phyloP scores from a whole-genome alignment of 2,797 vertebrate genomes.

The Sebastes vulpes region DNA sequence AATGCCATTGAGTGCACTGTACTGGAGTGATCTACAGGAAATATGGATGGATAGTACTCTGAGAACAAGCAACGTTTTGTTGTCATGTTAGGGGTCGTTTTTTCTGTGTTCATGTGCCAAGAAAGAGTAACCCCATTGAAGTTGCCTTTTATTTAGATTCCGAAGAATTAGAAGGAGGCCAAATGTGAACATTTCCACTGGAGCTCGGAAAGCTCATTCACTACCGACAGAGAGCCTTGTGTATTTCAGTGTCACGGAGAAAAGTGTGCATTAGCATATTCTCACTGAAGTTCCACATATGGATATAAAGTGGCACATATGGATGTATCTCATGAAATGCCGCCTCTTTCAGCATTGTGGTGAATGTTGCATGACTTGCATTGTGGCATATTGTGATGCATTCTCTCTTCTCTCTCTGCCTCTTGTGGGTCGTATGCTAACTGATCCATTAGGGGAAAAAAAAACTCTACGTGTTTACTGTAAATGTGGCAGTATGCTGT shows the following conservation, averaged over 20 bases:
- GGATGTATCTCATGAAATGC: conserved; percentile 51
- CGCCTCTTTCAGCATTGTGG: conserved; percentile 44
- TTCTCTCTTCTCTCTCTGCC: conserved; percentile 14
- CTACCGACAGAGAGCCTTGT: conserved; percentile 69
- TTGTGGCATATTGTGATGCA: conserved; percentile 40
- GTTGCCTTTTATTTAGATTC: conserved; percentile 69
- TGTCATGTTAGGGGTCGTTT: conserved; percentile 19
- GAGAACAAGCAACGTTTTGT: conserved; percentile 9
- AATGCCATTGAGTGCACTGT: background rate
- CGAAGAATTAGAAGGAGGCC: conserved; percentile 61
- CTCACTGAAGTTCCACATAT: conserved; percentile 62
- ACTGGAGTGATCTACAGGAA: background rate
- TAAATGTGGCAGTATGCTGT: conserved; percentile 13
- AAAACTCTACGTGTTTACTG: conserved; percentile 20
- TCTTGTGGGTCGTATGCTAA: conserved; percentile 35
- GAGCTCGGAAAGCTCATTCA: conserved; percentile 75
- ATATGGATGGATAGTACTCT: background rate
- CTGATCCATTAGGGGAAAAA: conserved; percentile 15
- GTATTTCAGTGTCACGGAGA: conserved; percentile 52
- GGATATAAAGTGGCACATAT: conserved; percentile 60
- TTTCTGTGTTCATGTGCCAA: conserved; percentile 37
- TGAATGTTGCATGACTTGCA: conserved; percentile 56
- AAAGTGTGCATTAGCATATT: conserved; percentile 69
- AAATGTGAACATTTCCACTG: conserved; percentile 68
- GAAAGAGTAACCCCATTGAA: conserved; percentile 60